phyloP scores from a whole-genome alignment of 2,113 vertebrate genomes.

The Macrotus californicus region DNA sequence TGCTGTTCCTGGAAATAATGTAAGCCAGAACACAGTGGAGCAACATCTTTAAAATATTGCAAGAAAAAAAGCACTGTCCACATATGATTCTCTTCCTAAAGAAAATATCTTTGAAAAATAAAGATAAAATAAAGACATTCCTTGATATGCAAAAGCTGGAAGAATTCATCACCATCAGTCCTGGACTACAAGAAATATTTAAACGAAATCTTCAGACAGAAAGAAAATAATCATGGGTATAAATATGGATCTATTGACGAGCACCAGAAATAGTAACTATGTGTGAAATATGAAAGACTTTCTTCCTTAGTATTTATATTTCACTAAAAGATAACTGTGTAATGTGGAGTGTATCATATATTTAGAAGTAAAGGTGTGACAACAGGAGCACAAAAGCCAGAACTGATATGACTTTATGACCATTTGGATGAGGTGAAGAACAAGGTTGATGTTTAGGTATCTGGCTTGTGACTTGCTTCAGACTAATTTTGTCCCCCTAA shows the following conservation, averaged over 20 bases:
- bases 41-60: background rate
- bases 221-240: constrained; percentile 23
- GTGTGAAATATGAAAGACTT: background rate
- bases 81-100: background rate
- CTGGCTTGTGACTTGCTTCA: background rate
- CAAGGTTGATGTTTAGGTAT: background rate
- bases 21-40: background rate
- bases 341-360: background rate
- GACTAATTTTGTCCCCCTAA: background rate
- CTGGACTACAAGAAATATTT: background rate
- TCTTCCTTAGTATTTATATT: background rate
- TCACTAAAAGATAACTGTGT: background rate
- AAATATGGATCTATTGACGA: background rate
- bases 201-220: constrained; percentile 16
- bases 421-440: background rate
- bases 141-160: background rate
- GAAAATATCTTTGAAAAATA: constrained; percentile 23
- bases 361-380: background rate
- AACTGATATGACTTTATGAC: background rate
- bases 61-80: background rate
- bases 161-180: background rate
- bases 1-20: background rate
- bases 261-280: background rate
- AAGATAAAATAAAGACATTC: background rate
- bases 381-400: background rate